Conservation (phyloP, 2,113 vertebrate genomes). For the Engraulis encrasicolus region DNA sequence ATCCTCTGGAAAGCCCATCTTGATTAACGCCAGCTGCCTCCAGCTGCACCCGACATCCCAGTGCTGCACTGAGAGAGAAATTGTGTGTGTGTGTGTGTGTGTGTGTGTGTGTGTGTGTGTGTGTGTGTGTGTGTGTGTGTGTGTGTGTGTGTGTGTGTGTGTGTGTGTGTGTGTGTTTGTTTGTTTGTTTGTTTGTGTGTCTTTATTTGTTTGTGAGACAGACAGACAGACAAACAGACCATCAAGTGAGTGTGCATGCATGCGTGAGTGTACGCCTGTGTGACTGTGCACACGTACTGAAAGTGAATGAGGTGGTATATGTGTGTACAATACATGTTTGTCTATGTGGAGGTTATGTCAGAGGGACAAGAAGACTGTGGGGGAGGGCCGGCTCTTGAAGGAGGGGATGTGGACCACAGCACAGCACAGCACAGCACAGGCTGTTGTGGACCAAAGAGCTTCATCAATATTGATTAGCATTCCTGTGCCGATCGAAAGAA, state of each 20-base stretch:
- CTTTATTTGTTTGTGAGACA: constrained; percentile 10
- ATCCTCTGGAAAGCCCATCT: neutral
- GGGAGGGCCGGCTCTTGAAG: neutral
- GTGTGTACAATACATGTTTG: too few relatives aligned
- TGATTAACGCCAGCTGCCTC: constrained; percentile 13
- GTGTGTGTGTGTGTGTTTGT: too few relatives aligned
- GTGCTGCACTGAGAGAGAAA: neutral
- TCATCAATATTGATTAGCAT: constrained; percentile 68
- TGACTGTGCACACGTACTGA: too few relatives aligned
- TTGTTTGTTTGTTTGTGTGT: neutral
- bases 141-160: too few relatives aligned
- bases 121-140: too few relatives aligned
- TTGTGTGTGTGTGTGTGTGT: neutral
- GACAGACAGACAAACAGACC: neutral
- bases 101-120: too few relatives aligned
- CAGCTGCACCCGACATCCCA: neutral
- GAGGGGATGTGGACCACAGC: constrained; percentile 9
- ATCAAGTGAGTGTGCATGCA: neutral
- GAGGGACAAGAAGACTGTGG: neutral
- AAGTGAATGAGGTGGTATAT: too few relatives aligned
- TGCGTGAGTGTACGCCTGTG: neutral
- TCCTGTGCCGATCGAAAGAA: constrained; percentile 61
- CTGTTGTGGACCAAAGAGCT: constrained; percentile 39
- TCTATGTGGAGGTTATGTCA: too few relatives aligned
- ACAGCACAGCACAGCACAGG: constrained; percentile 27